Conservation (phyloP, 2,113 vertebrate species). For the Stictonetta naevosa region DNA sequence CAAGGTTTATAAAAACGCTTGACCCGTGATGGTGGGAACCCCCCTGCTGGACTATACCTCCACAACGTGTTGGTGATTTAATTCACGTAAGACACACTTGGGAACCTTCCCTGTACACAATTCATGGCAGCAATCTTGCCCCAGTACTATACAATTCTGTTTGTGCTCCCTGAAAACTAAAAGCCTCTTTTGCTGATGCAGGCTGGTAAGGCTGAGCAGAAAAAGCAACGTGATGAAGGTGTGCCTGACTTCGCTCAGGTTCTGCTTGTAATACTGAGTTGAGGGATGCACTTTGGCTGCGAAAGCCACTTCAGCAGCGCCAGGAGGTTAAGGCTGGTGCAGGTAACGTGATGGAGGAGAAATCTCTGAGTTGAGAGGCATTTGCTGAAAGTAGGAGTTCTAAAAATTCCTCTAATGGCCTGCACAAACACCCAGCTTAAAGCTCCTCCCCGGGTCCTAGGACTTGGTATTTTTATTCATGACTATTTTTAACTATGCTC, state of each 20-base stretch:
- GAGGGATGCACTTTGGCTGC: rapidly evolving
- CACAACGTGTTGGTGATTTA: neutral
- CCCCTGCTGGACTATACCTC: neutral
- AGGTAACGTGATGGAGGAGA: neutral
- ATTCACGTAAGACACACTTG: neutral
- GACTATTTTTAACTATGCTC: neutral
- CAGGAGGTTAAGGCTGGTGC: rapidly evolving
- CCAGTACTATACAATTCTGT: neutral
- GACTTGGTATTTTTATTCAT: constrained; percentile 17
- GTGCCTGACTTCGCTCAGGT: neutral
- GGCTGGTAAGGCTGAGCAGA: neutral
- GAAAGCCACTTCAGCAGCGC: neutral
- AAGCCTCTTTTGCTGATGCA: neutral
- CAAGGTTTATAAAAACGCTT: neutral
- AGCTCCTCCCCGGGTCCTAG: neutral
- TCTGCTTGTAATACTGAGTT: neutral
- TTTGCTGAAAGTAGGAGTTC: neutral
- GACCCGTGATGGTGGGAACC: neutral
- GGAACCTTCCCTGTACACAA: neutral
- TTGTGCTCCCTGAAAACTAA: neutral
- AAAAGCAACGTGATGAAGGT: neutral
- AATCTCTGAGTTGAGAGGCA: neutral
- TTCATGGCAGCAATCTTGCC: neutral
- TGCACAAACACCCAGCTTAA: neutral
- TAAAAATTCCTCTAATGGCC: neutral